Base-by-base conservation (phyloP, 2,113 vertebrate genomes). In the Acanthochromis polyacanthus region DNA sequence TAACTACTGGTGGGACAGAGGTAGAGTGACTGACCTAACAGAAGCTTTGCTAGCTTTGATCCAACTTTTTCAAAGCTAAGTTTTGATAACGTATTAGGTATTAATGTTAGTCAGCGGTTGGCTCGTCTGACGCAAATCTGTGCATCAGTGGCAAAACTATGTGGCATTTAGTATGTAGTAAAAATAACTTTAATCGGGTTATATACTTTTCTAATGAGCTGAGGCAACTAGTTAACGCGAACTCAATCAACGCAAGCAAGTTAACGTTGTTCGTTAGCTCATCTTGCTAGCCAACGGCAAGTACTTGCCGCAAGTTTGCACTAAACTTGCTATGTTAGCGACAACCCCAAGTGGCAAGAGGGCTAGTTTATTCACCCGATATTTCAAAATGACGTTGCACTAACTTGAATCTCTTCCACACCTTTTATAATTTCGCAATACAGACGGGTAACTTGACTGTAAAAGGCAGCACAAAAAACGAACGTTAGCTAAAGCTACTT, bases 61-160 rank as follows among this genome's bases (percentile, higher is more conserved):
- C 80, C 67, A 92, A 91, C 84, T 92, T 91, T 90, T 85, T 59
- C 50, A 60, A 45, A 80, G 53, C 61, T 50, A 84, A 86, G 78
- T 83, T 87, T 75, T 78, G 14, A 45, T 28, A 52, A 15, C 14
- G 3, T 53, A 25, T 38, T 19, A 11, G 19, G 50, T 52, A 65
- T 38, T 0, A 63, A 56, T 22, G 17, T 28, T 32, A 8, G 7
- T 38, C 38, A 16, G 30, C 3, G 43, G 9, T 3, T 46, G 15
- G 43, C 25, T 55, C 0, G 30, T 43, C 11, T 2, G 30, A 11
- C 15, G 36, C 9, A 66, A 19, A 16, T 15, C 15, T 4, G 32
- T 1, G 11, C 9, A 0, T 36, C 19, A 0, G 1, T 5, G 17
- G 5, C n/a, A 19, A 16, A 57, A 22, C 7, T 1, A 2, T 5